Evolutionary conservation across 2,888 invertebrate genomes (phyloP), one percentile per base, ranked within the genome.

Genomic region (Orthonychiurus folsomi): DNA sequence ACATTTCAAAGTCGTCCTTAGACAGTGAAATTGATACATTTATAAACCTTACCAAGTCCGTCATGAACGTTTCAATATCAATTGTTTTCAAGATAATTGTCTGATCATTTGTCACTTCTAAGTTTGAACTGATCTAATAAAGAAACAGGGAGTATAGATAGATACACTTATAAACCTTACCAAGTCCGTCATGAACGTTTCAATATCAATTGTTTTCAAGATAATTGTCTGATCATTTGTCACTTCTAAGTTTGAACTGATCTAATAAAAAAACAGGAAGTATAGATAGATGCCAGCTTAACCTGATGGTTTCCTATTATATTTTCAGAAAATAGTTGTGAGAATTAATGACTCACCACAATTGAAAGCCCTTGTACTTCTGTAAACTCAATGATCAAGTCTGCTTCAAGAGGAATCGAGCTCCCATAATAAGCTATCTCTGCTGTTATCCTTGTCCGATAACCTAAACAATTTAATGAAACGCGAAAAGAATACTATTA

Each of bases 191-290:
- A 71, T 59, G n/a, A 28, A 37, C n/a, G 70, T 66, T n/a, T 64
- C 37, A 12, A 71, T 69, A 23, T 71, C 71, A 23, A 71, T 63
- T 1, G 67, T 64, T 63, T 71, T 71, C 1, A 60, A 48, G n/a
- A 71, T 55, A 0, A 68, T 60, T 1, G 71, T 71, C 47, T 68
- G 65, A 26, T 65, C 67, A 3, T 66, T 47, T 0, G 59, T 60
- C 23, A 66, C 59, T 25, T 61, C 62, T 1, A 67, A 54, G 23
- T 37, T n/a, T 15, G 64, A 57, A 20, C 26, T 56, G 18, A 64
- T 52, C 60, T 65, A n/a, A n/a, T n/a, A n/a, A n/a, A n/a, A n/a
- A n/a, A n/a, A n/a, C n/a, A n/a, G n/a, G n/a, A n/a, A n/a, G n/a
- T n/a, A n/a, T n/a, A n/a, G n/a, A n/a, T n/a, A n/a, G n/a, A n/a